phyloP scores from a whole-genome alignment of 2,888 invertebrate genomes.

The Pycnomerus fuliginosus region DNA sequence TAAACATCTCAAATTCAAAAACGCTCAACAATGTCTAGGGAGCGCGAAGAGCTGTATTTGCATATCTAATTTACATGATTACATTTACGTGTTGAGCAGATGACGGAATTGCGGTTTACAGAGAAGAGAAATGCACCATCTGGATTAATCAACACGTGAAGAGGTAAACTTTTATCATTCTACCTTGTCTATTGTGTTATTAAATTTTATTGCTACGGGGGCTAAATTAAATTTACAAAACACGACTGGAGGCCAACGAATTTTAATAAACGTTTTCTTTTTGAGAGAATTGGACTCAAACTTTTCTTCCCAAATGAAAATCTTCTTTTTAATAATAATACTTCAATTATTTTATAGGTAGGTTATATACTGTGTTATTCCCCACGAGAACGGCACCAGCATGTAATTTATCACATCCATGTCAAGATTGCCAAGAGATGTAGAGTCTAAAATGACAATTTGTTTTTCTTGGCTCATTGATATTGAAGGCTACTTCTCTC shows the following conservation, averaged over 20 bases:
- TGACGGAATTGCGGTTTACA: constrained; percentile 41
- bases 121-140: constrained; percentile 31
- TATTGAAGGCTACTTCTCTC: constrained; percentile 35
- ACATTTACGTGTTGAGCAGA: constrained; percentile 46
- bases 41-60: constrained; percentile 37
- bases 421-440: constrained; percentile 37
- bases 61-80: constrained; percentile 49
- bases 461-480: constrained; percentile 46
- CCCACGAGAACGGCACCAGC: constrained; percentile 11
- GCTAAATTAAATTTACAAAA: constrained; percentile 24
- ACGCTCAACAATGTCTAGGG: constrained; percentile 30
- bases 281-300: neutral
- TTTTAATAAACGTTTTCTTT: constrained; percentile 2
- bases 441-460: constrained; percentile 44
- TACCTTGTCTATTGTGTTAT: constrained; percentile 23
- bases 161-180: constrained; percentile 29
- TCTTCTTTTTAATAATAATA: neutral
- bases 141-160: constrained; percentile 37
- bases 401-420: constrained; percentile 40
- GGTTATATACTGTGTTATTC: constrained; percentile 7
- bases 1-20: constrained; percentile 28
- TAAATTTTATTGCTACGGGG: constrained; percentile 26
- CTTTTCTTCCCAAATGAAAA: neutral
- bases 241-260: constrained; percentile 1
- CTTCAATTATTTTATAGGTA: too few species aligned